These are phyloP conservation scores for Tetragnatha montana DNA, from an alignment of 2,888 invertebrate genomes.

Conservation along the genomic window DNA sequence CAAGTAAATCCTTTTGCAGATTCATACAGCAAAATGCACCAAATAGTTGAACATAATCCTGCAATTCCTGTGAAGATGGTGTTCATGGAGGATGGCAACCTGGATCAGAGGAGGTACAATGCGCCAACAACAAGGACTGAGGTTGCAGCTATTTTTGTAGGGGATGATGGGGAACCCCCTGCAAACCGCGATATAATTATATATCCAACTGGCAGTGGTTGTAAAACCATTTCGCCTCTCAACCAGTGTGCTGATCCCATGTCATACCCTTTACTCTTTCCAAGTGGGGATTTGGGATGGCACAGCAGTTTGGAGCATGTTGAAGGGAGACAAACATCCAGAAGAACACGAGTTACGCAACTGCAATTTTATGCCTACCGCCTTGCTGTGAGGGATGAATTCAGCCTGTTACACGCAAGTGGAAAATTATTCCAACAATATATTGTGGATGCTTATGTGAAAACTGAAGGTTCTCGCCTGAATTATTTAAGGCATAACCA, in stretches of 20 bases:
- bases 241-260: conserved; percentile 72
- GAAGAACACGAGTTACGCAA: not conserved
- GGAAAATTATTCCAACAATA: conserved; percentile 74
- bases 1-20: conserved; percentile 68
- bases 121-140: conserved; percentile 10
- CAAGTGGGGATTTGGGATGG: conserved; percentile 72
- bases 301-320: not conserved
- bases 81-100: conserved; percentile 9
- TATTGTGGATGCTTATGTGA: conserved; percentile 73
- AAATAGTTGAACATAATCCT: conserved; percentile 44
- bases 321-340: not conserved
- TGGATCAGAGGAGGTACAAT: conserved; percentile 41
- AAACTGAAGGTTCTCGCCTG: conserved; percentile 73
- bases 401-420: conserved; percentile 44
- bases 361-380: conserved; percentile 32
- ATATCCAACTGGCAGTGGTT: conserved; percentile 53
- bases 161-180: conserved; percentile 70
- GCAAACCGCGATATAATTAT: conserved; percentile 67
- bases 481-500: conserved; percentile 73
- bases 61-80: not conserved
- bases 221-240: conserved; percentile 44
- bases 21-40: conserved; percentile 72
- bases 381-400: conserved; percentile 10
- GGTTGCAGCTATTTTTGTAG: conserved; percentile 62
- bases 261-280: conserved; percentile 73